Percentiles rank a stretch among this genome's conserved stretches.
phyloP scores from a whole-genome alignment of 2,888 invertebrate genomes.

The Marronus borbonicus region DNA sequence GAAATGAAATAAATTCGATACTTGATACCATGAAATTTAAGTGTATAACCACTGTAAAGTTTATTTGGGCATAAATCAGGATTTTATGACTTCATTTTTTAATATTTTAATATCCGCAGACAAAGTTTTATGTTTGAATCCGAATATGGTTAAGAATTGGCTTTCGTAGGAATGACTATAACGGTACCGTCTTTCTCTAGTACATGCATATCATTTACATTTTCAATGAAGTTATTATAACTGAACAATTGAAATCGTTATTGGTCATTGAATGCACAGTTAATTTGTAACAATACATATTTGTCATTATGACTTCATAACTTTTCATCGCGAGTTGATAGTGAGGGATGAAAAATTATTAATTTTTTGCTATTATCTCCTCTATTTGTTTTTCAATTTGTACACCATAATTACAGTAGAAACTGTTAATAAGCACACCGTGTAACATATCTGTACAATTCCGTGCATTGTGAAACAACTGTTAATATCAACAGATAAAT shows the following conservation, averaged over 20 bases:
- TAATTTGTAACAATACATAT: too few species aligned
- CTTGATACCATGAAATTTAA: slow-evolving; percentile 43
- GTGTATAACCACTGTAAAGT: slow-evolving; percentile 45
- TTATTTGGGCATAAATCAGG: slow-evolving; percentile 38
- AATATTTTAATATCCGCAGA: slow-evolving; percentile 38
- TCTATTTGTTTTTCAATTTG: too few species aligned
- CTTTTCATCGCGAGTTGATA: too few species aligned
- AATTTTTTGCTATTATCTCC: too few species aligned
- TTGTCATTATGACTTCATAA: too few species aligned
- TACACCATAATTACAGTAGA: too few species aligned
- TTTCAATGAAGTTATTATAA: background rate
- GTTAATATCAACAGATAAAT: too few species aligned
- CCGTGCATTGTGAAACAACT: too few species aligned
- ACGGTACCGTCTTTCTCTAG: background rate
- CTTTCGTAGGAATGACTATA: background rate
- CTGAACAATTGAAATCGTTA: background rate
- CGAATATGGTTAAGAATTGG: background rate
- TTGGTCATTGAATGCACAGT: background rate
- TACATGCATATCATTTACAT: background rate
- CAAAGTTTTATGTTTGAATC: slow-evolving; percentile 20
- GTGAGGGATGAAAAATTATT: too few species aligned
- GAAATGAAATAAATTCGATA: slow-evolving; percentile 46
- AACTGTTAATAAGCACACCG: too few species aligned
- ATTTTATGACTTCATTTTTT: slow-evolving; percentile 41
- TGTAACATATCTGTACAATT: too few species aligned